Evolutionary conservation across 2,797 vertebrate genomes (phyloP).

Genomic region (Leptodactylus fallax): DNA sequence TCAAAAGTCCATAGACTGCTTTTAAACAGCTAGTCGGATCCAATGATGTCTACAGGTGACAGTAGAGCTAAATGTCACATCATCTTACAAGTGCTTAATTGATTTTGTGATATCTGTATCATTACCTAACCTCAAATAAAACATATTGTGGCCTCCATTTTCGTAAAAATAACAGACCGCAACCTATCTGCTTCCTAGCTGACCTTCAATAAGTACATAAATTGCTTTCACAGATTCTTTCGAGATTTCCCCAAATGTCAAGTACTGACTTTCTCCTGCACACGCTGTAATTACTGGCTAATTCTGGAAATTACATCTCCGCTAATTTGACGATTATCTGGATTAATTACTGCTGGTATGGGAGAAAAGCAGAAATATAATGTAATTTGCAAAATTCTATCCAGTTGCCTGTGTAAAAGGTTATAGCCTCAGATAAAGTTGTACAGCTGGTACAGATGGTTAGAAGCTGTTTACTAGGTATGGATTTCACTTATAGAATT

Average conservation of each 20-base stretch:
- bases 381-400: neutral
- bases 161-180: too few species aligned
- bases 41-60: too few species aligned
- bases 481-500: neutral
- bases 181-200: too few species aligned
- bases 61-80: too few species aligned
- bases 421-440: neutral
- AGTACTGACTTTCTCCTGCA: neutral
- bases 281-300: neutral
- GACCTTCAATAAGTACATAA: neutral
- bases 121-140: too few species aligned
- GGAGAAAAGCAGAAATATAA: neutral
- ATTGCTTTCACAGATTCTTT: neutral
- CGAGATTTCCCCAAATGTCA: neutral
- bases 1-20: too few species aligned
- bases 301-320: neutral
- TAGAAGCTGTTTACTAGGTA: neutral
- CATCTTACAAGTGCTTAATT: too few species aligned
- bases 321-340: neutral
- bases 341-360: neutral
- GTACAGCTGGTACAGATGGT: neutral
- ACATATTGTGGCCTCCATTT: too few species aligned
- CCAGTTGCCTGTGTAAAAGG: neutral
- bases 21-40: too few species aligned
- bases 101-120: too few species aligned